Evolutionary conservation across 2,888 invertebrate genomes (phyloP), one percentile per base, ranked within the genome.

Genomic region (Psylliodes chrysocephalus): DNA sequence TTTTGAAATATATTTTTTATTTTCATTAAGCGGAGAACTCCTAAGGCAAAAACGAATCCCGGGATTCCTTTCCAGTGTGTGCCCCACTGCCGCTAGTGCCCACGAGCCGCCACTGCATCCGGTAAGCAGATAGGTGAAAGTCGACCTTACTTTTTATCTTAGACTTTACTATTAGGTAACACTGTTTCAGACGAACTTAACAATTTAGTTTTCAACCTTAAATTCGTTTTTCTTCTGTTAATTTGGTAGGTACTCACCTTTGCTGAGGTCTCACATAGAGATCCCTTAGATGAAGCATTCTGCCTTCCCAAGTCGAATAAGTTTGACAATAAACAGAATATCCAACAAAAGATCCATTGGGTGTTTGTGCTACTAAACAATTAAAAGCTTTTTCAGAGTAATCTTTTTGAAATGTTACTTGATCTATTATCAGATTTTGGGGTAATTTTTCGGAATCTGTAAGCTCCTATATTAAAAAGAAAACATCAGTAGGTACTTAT

Each of bases 291-390:
- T 28, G 14, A 7, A 54, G 10, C 12, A 38, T 8, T 54, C 25
- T 54, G 10, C 54, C 54, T 3, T 54, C 54, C 40, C 40, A 54
- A 12, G 40, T 40, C 1, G 54, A 54, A 42, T 54, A 54, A 42
- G 22, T 28, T 30, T 42, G 40, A 42, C 17, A 42, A 25, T 22
- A 54, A n/a, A 54, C 19, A 10, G 54, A 17, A 28, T 54, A 54
- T 15, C 54, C 54, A 8, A 54, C 19, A 8, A 54, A 15, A 35
- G 15, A n/a, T 10, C 28, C 40, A 25, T 22, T 25, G 2, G 42
- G 10, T 15, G 8, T 12, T 40, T 54, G 35, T 25, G 42, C 54
- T 1, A 54, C 54, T 6, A 54, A 14, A 25, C 54, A 42, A 18
- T 25, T 19, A 12, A 54, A 54, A 7, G 54, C 40, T 7, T 54